Conservation (phyloP, 2,888 invertebrate species). For the Abrostola triplasia region DNA sequence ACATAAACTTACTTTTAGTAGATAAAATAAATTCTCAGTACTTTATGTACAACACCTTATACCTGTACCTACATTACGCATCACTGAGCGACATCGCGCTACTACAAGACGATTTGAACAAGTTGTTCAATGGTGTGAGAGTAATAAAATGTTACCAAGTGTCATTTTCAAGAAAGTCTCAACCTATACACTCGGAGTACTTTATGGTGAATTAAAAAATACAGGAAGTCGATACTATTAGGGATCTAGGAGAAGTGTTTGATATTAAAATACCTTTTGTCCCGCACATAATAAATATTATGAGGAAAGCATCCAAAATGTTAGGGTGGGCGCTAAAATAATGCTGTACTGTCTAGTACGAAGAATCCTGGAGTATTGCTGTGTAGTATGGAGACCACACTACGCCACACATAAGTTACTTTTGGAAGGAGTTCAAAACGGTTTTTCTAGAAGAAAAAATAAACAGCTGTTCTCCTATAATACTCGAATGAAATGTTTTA, state of each 20-base stretch:
- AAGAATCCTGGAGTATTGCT: neutral
- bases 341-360: neutral
- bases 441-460: neutral
- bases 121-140: neutral
- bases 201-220: neutral
- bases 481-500: neutral
- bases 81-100: neutral
- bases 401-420: neutral
- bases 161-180: neutral
- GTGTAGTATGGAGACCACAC: slow-evolving; percentile 1
- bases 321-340: neutral
- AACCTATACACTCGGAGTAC: neutral
- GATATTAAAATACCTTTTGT: neutral
- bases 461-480: neutral
- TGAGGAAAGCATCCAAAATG: neutral
- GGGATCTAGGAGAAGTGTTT: neutral
- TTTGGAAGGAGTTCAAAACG: neutral
- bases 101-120: neutral
- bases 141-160: neutral
- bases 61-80: no score
- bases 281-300: neutral
- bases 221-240: neutral
- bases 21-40: no score
- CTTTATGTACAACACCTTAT: no score
- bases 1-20: no score